Evolutionary conservation across 2,113 vertebrate species (phyloP).

Genomic region (Puntigrus tetrazona): DNA sequence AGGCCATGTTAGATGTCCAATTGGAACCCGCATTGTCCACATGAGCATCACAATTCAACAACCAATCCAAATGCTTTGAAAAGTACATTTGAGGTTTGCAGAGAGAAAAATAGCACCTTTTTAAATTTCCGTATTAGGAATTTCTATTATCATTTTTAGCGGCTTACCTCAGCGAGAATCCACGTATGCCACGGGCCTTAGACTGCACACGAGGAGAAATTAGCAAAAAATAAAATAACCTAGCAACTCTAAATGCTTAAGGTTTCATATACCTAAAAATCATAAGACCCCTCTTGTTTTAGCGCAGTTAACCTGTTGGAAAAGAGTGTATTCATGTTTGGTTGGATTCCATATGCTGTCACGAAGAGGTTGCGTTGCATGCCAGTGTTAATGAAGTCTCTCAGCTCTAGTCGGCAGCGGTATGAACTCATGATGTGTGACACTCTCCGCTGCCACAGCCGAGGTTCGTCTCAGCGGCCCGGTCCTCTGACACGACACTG

Average conservation of each 20-base stretch:
- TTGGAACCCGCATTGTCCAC: neutral
- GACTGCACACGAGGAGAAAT: neutral
- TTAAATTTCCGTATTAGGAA: slow-evolving; percentile 8
- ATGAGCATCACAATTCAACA: neutral
- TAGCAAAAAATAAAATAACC: neutral
- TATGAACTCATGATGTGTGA: slow-evolving; percentile 55
- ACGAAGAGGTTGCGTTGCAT: slow-evolving; percentile 53
- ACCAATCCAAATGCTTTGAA: neutral
- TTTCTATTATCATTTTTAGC: slow-evolving; percentile 12
- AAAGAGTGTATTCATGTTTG: slow-evolving; percentile 20
- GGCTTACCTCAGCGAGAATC: neutral
- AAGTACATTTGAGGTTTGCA: neutral
- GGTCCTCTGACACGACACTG: slow-evolving; percentile 58
- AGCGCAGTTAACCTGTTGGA: slow-evolving; percentile 21
- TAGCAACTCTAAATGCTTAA: slow-evolving; percentile 1
- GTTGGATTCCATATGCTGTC: slow-evolving; percentile 55
- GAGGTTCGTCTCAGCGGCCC: slow-evolving; percentile 58
- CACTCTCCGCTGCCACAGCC: slow-evolving; percentile 57
- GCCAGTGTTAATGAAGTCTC: slow-evolving; percentile 53
- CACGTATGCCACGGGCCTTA: neutral
- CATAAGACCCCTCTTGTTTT: neutral
- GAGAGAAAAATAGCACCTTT: neutral
- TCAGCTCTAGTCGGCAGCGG: slow-evolving; percentile 53
- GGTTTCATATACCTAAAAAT: neutral
- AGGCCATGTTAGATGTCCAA: neutral